A percentile compares a stretch with the other conserved stretches of the same genome.
Conservation (phyloP, 2,888 invertebrate species). For the Gastrophysa polygoni region DNA sequence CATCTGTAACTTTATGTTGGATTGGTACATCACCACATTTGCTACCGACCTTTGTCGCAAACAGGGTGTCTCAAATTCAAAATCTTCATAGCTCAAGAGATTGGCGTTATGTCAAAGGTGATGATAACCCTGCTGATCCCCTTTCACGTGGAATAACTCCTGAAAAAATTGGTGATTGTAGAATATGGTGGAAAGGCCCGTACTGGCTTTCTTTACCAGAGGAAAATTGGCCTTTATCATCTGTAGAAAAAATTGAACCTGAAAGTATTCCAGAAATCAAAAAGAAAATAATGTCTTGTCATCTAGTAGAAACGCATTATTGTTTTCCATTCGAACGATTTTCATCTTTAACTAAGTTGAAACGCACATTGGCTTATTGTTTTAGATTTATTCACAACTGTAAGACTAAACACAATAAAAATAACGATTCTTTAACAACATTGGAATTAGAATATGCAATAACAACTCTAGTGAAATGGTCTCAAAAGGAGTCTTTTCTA, state of each 20-base stretch:
- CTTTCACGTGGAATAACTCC: conserved; percentile 18
- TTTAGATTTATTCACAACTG: conserved; percentile 2
- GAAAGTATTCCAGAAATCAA: not conserved
- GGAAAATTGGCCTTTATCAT: conserved; percentile 7
- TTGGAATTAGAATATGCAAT: not conserved
- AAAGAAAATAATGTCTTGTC: not conserved
- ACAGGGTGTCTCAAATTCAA: conserved; percentile 27
- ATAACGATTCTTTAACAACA: not conserved
- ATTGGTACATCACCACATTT: conserved; percentile 14
- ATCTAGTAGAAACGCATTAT: not conserved
- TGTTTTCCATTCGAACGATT: not conserved
- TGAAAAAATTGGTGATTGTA: conserved; percentile 5
- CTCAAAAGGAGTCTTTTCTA: conserved; percentile 2
- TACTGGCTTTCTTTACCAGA: conserved; percentile 11
- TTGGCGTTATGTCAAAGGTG: conserved; percentile 20
- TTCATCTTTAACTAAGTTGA: not conserved
- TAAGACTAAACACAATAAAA: not conserved
- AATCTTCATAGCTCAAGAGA: conserved; percentile 1
- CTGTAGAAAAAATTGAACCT: not conserved
- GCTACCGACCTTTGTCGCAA: conserved; percentile 24
- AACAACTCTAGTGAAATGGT: not conserved
- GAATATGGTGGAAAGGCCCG: conserved; percentile 26
- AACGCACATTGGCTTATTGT: not conserved
- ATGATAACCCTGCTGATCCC: conserved; percentile 27
- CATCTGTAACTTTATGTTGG: conserved; percentile 22